A percentile compares a stretch with the other conserved stretches of the same genome.
Conservation (phyloP, 2,113 vertebrate genomes). For the Calidris pygmaea region DNA sequence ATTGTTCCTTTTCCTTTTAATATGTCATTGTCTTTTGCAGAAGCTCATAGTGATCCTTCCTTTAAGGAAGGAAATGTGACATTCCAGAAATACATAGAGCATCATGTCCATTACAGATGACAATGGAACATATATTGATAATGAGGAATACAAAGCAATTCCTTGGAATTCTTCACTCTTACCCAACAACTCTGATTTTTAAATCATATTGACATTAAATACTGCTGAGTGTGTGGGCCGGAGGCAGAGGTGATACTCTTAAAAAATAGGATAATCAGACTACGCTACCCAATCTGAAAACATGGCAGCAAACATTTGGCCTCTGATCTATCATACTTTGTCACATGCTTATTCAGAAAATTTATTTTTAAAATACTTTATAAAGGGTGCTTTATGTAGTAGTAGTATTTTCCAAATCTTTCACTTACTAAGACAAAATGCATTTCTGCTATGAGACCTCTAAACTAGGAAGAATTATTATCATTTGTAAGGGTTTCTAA, state of each 20-base stretch:
- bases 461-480: neutral
- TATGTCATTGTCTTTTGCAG: neutral
- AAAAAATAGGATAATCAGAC: neutral
- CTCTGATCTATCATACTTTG: neutral
- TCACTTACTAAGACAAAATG: neutral
- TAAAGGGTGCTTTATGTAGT: neutral
- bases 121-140: neutral
- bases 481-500: neutral
- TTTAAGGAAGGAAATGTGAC: neutral
- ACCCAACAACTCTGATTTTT: neutral
- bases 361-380: neutral
- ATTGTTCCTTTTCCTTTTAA: neutral
- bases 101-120: neutral
- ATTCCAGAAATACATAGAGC: neutral
- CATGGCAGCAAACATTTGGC: neutral
- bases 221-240: fast-evolving
- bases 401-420: neutral
- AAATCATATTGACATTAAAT: neutral
- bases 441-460: neutral
- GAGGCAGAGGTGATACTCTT: neutral
- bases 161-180: neutral
- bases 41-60: neutral
- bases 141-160: neutral
- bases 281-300: neutral
- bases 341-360: neutral